Base-by-base conservation (phyloP, 2,888 invertebrate genomes). In the Acanthacorydalis orientalis region DNA sequence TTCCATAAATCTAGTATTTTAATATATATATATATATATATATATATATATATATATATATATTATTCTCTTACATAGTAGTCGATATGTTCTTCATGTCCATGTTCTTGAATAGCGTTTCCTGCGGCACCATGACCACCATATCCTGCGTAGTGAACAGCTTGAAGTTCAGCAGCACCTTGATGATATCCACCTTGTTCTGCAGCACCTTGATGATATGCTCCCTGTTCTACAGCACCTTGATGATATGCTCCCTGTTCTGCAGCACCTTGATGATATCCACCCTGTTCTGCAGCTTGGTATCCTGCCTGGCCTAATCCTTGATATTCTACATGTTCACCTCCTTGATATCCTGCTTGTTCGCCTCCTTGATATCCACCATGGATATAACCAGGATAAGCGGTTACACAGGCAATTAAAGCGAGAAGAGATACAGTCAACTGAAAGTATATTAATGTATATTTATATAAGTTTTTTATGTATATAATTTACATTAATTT, bases 41-140 rank as follows among this genome's bases (percentile, higher is more conserved):
- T 23, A 23, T 23, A 23, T 23, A 23, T 23, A 23, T 23, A 23
- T 23, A 23, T 23, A 23, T 23, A 23, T 23, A 23, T 23, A 23
- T 23, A 23, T 23, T 14, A 37, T 14, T 14, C 10, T 14, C 44
- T 44, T 44, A 44, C 44, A 44, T 44, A 44, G 14, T 34, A 44
- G 9, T 44, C 44, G 11, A 23, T 15, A 35, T 44, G 44, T 44
- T 44, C 44, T 35, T 44, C 44, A 33, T 42, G 42, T 9, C 42
- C 42, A 7, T 43, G 43, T 15, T 35, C 44, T 35, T 44, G 10
- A 16, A 33, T n/a, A n/a, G 9, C 44, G 9, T 16, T 12, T 11
- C 15, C 16, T 34, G 33, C 35, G 7, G 15, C 34, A 14, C 14
- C 42, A 31, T 14, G 15, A 31, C 31, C 31, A 23, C 23, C 23